phyloP scores from a whole-genome alignment of 2,113 vertebrate species.

The Apteryx mantelli region DNA sequence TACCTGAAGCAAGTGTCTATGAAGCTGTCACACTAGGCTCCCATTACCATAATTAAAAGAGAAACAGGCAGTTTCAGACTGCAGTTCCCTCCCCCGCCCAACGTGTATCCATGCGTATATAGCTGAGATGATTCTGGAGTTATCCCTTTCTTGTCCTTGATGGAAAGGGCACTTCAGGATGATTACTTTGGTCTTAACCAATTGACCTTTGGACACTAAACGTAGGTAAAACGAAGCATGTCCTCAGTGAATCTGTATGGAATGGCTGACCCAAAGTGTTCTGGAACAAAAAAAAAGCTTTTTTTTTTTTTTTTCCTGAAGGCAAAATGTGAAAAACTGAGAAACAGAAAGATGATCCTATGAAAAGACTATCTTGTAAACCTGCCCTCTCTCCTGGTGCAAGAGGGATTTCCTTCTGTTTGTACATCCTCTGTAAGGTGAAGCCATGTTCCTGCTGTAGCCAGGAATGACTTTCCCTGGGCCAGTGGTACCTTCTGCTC shows the following conservation, averaged over 20 bases:
- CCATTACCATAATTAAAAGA: too few relatives aligned
- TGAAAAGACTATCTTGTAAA: not conserved
- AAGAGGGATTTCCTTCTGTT: not conserved
- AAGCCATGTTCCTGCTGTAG: not conserved
- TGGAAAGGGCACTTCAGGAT: not conserved
- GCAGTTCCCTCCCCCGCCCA: too few relatives aligned
- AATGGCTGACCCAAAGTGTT: not conserved
- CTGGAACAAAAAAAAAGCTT: not conserved
- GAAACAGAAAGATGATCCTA: not conserved
- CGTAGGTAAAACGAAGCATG: not conserved
- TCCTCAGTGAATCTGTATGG: too few relatives aligned
- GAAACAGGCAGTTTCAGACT: too few relatives aligned
- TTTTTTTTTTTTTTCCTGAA: not conserved
- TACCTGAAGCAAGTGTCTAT: not conserved
- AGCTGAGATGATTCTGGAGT: not conserved
- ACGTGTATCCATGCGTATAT: not conserved
- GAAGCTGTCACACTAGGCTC: not conserved
- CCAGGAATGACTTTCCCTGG: not conserved
- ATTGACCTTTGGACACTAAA: not conserved
- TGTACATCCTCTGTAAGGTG: not conserved
- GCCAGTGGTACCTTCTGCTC: not conserved
- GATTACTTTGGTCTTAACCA: not conserved
- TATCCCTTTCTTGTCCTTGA: too few relatives aligned
- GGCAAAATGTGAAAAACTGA: not conserved
- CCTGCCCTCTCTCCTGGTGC: accelerated